Percentiles rank a stretch among this genome's conserved stretches.
Evolutionary conservation across 2,797 vertebrate genomes (phyloP).

Genomic region (Acipenser transmontanus): DNA sequence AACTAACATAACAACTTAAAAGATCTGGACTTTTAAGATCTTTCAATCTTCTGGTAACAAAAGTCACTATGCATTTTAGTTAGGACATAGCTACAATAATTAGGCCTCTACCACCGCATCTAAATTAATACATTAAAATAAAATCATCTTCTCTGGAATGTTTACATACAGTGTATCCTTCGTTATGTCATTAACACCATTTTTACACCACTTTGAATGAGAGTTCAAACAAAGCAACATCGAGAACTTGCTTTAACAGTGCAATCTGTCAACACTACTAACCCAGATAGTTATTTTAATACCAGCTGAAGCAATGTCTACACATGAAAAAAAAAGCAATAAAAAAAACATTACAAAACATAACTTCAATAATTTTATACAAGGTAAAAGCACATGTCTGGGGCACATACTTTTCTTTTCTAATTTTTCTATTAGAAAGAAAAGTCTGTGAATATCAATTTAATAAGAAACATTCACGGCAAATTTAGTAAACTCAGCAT

Average conservation of each 20-base stretch:
- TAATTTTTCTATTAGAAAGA: slow-evolving; percentile 33
- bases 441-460: slow-evolving; percentile 31
- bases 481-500: slow-evolving; percentile 82
- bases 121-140: slow-evolving; percentile 39
- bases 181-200: slow-evolving; percentile 54
- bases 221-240: slow-evolving; percentile 30
- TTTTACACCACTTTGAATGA: slow-evolving; percentile 40
- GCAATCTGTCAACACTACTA: slow-evolving; percentile 38
- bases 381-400: slow-evolving; percentile 26
- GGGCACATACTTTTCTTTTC: slow-evolving; percentile 20
- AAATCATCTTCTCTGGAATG: slow-evolving; percentile 47
- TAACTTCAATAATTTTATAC: slow-evolving; percentile 18
- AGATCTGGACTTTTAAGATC: slow-evolving; percentile 16
- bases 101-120: slow-evolving; percentile 42
- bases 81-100: slow-evolving; percentile 16
- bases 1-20: not conserved
- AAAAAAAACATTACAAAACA: slow-evolving; percentile 11
- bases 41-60: slow-evolving; percentile 22
- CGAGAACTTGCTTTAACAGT: slow-evolving; percentile 34
- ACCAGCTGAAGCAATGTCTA: slow-evolving; percentile 35
- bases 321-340: slow-evolving; percentile 24
- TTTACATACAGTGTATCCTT: slow-evolving; percentile 42
- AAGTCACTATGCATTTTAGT: slow-evolving; percentile 28
- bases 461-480: slow-evolving; percentile 69
- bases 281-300: slow-evolving; percentile 35